Evolutionary conservation across 2,888 invertebrate genomes (phyloP).

Genomic region (Atrina japonica): DNA sequence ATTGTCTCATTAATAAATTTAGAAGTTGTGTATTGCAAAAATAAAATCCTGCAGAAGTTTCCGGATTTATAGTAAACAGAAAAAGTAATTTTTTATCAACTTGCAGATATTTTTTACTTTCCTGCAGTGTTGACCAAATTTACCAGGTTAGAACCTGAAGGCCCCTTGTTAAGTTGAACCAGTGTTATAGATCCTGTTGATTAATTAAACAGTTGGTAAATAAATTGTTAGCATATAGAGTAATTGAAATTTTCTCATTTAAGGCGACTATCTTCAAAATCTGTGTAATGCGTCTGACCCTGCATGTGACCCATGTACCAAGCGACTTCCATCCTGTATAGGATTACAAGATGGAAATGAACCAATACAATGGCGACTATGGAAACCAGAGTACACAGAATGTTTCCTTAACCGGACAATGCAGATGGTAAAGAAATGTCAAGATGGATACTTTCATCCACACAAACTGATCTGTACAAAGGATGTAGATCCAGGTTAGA

Average conservation of each 20-base stretch:
- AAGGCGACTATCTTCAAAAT: conserved; percentile 33
- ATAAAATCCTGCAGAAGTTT: no score
- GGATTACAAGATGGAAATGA: conserved; percentile 44
- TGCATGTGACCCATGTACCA: conserved; percentile 31
- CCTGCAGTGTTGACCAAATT: no score
- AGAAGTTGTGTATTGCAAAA: no score
- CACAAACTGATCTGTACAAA: not conserved
- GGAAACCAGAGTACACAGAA: conserved; percentile 39
- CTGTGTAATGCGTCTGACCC: conserved; percentile 21
- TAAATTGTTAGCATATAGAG: no score
- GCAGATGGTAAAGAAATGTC: conserved; percentile 53
- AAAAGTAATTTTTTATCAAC: no score
- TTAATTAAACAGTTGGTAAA: no score
- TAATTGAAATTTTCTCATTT: not conserved
- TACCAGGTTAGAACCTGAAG: no score
- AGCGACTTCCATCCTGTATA: conserved; percentile 38
- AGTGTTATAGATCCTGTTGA: no score
- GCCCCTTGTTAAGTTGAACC: no score
- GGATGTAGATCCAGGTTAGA: not conserved
- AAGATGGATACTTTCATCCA: not conserved
- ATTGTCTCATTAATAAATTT: no score
- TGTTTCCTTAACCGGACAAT: conserved; percentile 43
- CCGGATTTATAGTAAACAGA: no score
- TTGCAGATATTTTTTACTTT: no score
- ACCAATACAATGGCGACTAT: conserved; percentile 27